Base-by-base conservation (phyloP, 2,888 invertebrate genomes). In the Willowsia nigromaculata region DNA sequence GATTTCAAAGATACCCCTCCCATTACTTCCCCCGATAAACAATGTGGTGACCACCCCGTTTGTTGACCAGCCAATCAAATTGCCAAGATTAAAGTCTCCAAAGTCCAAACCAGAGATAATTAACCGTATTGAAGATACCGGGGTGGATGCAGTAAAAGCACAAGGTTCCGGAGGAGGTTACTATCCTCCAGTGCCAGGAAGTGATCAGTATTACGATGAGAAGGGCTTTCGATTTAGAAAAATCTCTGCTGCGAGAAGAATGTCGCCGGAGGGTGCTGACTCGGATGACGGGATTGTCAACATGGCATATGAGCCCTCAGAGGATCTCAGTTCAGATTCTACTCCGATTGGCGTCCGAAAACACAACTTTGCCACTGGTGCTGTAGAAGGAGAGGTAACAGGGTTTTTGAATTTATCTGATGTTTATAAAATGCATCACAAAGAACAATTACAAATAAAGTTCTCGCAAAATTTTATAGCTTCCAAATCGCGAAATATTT, bases 211-310 rank as follows among this genome's bases (percentile, higher is more conserved):
- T 62, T 76, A 82, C 27, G 76, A 83, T 9, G 62, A 82, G 9
- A 82, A 82, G 50, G 88, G 76, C 0, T 83, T 76, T 53, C 22
- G 81, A 33, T 87, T 81, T 22, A 53, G 65, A 74, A 85, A 68
- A 18, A 90, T 85, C 30, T 90, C 90, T 13, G 68, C 89, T 11
- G 85, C 91, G 22, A 59, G 89, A 40, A 76, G 90, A 62, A 76
- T 89, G 4, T 91, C 92, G 11, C 92, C 92, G 0, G 92, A 92
- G 74, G 92, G 92, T 30, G 92, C 92, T 0, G 90, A 91, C 43
- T 90, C 91, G 3, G 91, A 91, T 30, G 91, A 90, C 33, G 92
- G 92, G 33, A 87, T 91, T 80, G 86, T 91, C 25, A 92, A 92
- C 88, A 88, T 83, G 25, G 91, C 91, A 1, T 92, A 90, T 81